Percentiles rank a stretch among this genome's conserved stretches.
These are phyloP conservation scores for Latheticus oryzae DNA, from an alignment of 2,888 invertebrate species.

Conservation along the genomic window DNA sequence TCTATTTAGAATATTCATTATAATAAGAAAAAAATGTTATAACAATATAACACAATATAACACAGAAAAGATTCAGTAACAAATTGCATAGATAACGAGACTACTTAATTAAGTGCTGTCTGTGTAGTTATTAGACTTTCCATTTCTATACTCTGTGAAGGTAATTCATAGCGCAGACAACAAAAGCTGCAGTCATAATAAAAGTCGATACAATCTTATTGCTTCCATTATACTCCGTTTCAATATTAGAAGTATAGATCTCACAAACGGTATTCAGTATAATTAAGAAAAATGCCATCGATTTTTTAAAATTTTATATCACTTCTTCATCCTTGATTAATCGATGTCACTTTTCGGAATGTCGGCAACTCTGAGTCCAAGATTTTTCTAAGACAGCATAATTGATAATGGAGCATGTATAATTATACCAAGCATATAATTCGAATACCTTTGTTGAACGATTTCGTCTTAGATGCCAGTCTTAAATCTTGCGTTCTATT, in stretches of 20 bases:
- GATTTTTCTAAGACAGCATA: slow-evolving; percentile 17
- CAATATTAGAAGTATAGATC: slow-evolving; percentile 13
- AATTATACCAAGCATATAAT: slow-evolving; percentile 19
- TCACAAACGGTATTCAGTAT: slow-evolving; percentile 8
- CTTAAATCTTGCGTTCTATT: slow-evolving; percentile 33
- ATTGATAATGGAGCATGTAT: slow-evolving; percentile 7
- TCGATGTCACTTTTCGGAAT: not conserved
- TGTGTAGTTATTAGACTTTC: too few relatives aligned
- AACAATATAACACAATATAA: too few relatives aligned
- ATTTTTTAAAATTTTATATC: not conserved
- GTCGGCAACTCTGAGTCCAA: not conserved
- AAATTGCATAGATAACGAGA: too few relatives aligned
- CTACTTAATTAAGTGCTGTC: too few relatives aligned
- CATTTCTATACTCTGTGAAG: too few relatives aligned
- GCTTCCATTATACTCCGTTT: slow-evolving; percentile 14
- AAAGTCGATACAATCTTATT: slow-evolving; percentile 17
- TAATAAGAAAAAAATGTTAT: too few relatives aligned
- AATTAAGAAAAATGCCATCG: not conserved
- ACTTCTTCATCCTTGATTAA: not conserved
- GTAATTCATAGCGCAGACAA: slow-evolving; percentile 22
- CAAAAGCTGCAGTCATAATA: slow-evolving; percentile 28
- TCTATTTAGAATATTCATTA: too few relatives aligned
- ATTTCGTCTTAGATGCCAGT: slow-evolving; percentile 20
- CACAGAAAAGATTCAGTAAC: too few relatives aligned
- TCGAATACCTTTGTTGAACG: slow-evolving; percentile 19